Evolutionary conservation across 2,797 vertebrate genomes (phyloP), one percentile per base, ranked within the genome.

Genomic region (Rousettus madagascariensis): DNA sequence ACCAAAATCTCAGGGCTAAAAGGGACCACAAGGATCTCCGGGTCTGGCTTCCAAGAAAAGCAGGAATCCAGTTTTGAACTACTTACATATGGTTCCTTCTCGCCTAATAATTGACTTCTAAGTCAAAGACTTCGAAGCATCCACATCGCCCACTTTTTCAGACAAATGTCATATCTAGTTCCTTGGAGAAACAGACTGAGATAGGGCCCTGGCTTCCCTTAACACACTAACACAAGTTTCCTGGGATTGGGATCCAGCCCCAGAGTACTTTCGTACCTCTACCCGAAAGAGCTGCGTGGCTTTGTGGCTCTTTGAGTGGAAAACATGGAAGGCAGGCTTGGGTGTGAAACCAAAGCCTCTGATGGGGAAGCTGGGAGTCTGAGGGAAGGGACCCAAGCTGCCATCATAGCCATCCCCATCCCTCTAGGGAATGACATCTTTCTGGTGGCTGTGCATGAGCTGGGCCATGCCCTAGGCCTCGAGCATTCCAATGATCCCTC

Each of bases 401-500:
- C 65, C 41, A 1, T 57, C 55, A 0, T 85, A 38, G 78, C 28
- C 63, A 17, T 83, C 26, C 91, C 68, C 16, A 0, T 33, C 12
- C 30, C 83, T 92, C 1, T 97, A 99, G 99, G 99, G 24, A 99
- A 99, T 82, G 99, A 99, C 95, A 98, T 99, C 90, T 99, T 99
- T 97, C 98, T 99, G 97, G 99, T 99, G 36, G 99, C 99, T 0
- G 99, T 99, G 87, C 99, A 99, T 11, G 99, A 99, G 97, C 93
- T 99, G 92, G 99, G 99, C 91, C 99, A 99, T 8, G 99, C 99
- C 38, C 97, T 99, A 91, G 99, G 99, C 49, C 98, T 99, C 78
- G 99, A 99, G 96, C 99, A 99, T 97, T 99, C 99, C 17, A 99
- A 98, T 5, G 98, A 99, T 86, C 99, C 99, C 0, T 98, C 99